Conservation (phyloP, 2,888 invertebrate genomes). For the Mimumesa dahlbomi region DNA sequence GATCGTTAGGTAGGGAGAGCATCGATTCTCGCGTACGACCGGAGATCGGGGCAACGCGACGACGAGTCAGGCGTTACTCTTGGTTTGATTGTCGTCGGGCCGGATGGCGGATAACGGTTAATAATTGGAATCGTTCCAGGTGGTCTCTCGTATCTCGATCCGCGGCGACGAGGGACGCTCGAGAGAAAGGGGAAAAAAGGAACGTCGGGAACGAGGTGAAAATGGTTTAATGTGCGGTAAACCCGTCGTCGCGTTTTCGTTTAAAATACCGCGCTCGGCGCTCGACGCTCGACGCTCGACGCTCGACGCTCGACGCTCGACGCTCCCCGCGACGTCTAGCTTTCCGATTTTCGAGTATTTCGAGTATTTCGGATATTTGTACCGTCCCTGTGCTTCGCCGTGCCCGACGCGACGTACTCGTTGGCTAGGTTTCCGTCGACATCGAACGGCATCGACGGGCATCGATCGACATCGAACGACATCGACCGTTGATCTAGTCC, state of each 20-base stretch:
- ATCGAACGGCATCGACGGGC: too few species aligned
- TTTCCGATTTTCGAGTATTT: too few species aligned
- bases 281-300: neutral
- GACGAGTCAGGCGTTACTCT: too few species aligned
- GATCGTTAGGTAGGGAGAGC: too few species aligned
- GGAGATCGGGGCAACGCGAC: too few species aligned
- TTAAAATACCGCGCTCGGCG: conserved; percentile 33
- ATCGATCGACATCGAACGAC: too few species aligned
- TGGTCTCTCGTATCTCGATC: conserved; percentile 40
- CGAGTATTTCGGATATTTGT: neutral
- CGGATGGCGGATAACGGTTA: conserved; percentile 15
- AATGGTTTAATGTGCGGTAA: conserved; percentile 75
- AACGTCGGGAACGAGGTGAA: conserved; percentile 67
- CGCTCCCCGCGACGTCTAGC: neutral
- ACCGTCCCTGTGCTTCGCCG: neutral
- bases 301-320: too few species aligned
- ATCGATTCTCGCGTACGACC: too few species aligned
- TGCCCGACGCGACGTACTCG: neutral
- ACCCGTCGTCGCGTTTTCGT: conserved; percentile 65
- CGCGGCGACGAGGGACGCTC: conserved; percentile 30
- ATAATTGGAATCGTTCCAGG: conserved; percentile 62
- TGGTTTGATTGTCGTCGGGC: too few species aligned
- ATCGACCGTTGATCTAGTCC: too few species aligned
- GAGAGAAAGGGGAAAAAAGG: conserved; percentile 42
- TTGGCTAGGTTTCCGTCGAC: too few species aligned